phyloP scores from a whole-genome alignment of 2,113 vertebrate genomes.

The Prolemur simus region DNA sequence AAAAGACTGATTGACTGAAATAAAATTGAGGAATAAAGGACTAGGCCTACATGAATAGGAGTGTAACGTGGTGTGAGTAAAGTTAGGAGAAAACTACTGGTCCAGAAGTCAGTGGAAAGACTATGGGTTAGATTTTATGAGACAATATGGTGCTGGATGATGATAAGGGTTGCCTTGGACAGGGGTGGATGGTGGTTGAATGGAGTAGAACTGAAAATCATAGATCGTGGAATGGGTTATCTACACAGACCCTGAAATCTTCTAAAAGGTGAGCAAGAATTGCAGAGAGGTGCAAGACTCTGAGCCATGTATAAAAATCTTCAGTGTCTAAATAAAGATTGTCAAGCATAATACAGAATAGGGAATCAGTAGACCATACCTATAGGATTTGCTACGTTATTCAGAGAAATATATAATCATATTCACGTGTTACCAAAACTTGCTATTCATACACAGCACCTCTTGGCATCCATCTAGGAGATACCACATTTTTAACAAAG shows the following conservation, averaged over 20 bases:
- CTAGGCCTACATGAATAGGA: background rate
- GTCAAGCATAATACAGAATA: background rate
- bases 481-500: constrained; percentile 7
- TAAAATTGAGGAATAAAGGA: background rate
- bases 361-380: background rate
- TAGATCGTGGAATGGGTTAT: background rate
- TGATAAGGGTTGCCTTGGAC: background rate
- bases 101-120: background rate
- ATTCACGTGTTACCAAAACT: background rate
- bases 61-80: background rate
- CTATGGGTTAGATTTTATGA: background rate
- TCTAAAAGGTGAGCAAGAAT: background rate
- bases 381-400: background rate
- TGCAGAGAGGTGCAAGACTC: background rate
- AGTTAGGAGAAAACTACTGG: background rate
- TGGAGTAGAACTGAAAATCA: background rate
- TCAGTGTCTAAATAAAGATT: background rate
- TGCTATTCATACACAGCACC: background rate
- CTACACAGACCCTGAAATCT: background rate
- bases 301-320: background rate
- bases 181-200: background rate
- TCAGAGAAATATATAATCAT: background rate
- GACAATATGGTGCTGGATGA: background rate
- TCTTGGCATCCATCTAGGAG: background rate
- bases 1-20: background rate